Evolutionary conservation across 2,888 invertebrate species (phyloP), one percentile per base, ranked within the genome.

Genomic region (Sesia bembeciformis): DNA sequence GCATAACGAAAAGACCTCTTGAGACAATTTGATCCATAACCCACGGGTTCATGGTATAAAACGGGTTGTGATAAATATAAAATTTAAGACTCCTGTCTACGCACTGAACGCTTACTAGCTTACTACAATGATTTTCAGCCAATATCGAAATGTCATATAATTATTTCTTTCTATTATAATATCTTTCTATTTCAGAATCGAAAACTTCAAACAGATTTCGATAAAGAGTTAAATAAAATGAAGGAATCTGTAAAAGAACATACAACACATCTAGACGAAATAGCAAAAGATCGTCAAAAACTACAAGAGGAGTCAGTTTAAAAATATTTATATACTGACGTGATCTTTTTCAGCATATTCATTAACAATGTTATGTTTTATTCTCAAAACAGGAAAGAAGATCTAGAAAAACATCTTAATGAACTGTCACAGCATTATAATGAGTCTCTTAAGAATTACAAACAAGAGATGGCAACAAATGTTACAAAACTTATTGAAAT

Each of bases 241-340:
- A 82, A 78, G 5, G 75, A 78, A 59, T 83, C 81, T 3, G 81
- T 87, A 39, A 68, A 63, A 59, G 76, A 79, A 61, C 84, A 85
- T 60, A 80, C 77, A 3, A 60, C 57, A 6, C 76, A 84, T 62
- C 72, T 88, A 51, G 79, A 84, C 65, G 81, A 81, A 63, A 84
- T 88, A 51, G 81, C 73, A 4, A 66, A 70, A 6, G 80, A 80
- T 56, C 79, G 86, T 7, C 78, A 79, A 57, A 83, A 77, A 61
- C 66, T 88, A 51, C 78, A 84, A 66, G 43, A 63, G 3, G 88
- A 88, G 88, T 89, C 70, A 76, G 78, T 69, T 3, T n/a, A 42
- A 6, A 5, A 42, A 42, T 23, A 23, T 23, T 23, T 23, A 23
- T 23, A 23, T 23, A 23, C 23, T 23, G 23, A 23, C 23, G 23